Evolutionary conservation across 2,797 vertebrate genomes (phyloP).

Genomic region (Diceros bicornis): DNA sequence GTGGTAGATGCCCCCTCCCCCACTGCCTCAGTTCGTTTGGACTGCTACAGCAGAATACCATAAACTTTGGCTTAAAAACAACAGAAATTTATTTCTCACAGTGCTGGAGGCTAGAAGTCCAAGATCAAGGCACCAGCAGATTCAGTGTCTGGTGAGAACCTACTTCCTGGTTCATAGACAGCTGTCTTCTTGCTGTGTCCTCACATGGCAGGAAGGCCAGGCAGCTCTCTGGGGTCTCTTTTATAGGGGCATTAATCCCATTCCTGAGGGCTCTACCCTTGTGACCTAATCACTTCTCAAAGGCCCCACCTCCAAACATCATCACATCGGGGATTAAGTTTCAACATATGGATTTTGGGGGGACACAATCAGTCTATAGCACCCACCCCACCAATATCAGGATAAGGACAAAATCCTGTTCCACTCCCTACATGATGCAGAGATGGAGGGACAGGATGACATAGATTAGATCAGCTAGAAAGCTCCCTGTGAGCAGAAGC

Average conservation of each 20-base stretch:
- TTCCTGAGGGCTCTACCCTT: not conserved
- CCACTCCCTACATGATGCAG: not conserved
- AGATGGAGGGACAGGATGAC: not conserved
- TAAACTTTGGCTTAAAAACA: not conserved
- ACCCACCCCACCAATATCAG: not conserved
- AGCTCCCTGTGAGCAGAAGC: not conserved
- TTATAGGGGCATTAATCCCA: not conserved
- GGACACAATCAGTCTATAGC: no score
- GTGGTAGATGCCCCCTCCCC: no score
- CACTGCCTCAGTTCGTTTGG: not conserved
- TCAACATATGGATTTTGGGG: not conserved
- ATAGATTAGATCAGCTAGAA: not conserved
- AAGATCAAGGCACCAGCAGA: not conserved
- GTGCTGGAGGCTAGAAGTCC: not conserved
- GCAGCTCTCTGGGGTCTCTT: not conserved
- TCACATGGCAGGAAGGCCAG: not conserved
- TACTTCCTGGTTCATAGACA: accelerated
- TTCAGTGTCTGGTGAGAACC: not conserved
- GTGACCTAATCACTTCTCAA: not conserved
- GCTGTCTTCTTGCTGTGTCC: not conserved
- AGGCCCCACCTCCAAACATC: not conserved
- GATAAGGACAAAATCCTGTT: not conserved
- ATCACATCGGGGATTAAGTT: not conserved
- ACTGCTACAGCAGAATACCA: not conserved
- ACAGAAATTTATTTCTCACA: not conserved